A percentile compares a stretch with the other conserved stretches of the same genome.
Evolutionary conservation across 2,888 invertebrate genomes (phyloP).

Genomic region (Oxycera nigricornis): DNA sequence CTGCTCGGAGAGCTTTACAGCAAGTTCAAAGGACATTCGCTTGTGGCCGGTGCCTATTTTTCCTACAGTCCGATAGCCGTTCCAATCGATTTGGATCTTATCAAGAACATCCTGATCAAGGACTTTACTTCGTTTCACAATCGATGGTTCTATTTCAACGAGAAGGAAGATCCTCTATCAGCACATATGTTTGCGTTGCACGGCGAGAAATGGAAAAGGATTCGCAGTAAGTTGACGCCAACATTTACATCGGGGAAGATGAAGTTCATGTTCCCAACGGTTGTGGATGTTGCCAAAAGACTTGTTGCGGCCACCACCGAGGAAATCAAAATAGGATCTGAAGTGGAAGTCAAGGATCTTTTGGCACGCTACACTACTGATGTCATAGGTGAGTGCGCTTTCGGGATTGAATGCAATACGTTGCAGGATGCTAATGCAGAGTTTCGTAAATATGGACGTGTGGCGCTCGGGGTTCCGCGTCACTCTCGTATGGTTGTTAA

Average conservation of each 20-base stretch:
- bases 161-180: constrained; percentile 52
- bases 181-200: constrained; percentile 52
- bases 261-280: constrained; percentile 57
- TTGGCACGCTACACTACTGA: constrained; percentile 60
- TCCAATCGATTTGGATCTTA: constrained; percentile 49
- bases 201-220: constrained; percentile 59
- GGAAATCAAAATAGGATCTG: constrained; percentile 37
- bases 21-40: constrained; percentile 41
- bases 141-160: constrained; percentile 51
- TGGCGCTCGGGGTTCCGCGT: constrained; percentile 41
- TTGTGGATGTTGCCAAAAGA: constrained; percentile 51
- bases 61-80: constrained; percentile 43
- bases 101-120: constrained; percentile 52
- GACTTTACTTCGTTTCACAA: constrained; percentile 54
- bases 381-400: constrained; percentile 60
- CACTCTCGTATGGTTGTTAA: constrained; percentile 7
- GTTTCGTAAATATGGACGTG: constrained; percentile 50
- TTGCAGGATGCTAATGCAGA: constrained; percentile 53
- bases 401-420: constrained; percentile 58
- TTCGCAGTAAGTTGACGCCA: constrained; percentile 58
- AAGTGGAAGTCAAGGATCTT: constrained; percentile 52
- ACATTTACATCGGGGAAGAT: constrained; percentile 62
- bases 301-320: constrained; percentile 48
- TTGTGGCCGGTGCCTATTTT: constrained; percentile 45
- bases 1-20: constrained; percentile 20